phyloP scores from a whole-genome alignment of 2,797 vertebrate genomes.

The Australoheros facetus region DNA sequence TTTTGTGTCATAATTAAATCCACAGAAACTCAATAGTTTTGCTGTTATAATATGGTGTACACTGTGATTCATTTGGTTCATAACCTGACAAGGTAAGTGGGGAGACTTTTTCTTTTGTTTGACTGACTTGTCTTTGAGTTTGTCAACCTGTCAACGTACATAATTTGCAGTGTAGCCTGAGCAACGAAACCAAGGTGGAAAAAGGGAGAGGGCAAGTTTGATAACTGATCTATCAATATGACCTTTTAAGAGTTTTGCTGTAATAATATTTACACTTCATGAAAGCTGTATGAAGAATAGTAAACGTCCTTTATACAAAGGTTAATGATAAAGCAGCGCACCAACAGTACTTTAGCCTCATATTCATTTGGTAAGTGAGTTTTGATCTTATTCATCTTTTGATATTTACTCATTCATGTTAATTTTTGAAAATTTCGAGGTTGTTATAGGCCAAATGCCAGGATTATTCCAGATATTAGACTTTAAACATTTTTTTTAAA shows the following conservation, averaged over 20 bases:
- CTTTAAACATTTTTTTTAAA: rapidly evolving
- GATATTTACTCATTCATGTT: rapidly evolving
- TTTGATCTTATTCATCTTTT: not conserved
- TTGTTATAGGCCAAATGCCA: not conserved
- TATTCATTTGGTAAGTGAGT: not conserved
- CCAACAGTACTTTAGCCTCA: rapidly evolving
- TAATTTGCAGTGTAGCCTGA: not conserved
- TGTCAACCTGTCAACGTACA: not conserved
- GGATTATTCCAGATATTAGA: rapidly evolving
- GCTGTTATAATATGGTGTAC: rapidly evolving
- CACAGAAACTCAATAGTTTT: not conserved
- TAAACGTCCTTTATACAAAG: not conserved
- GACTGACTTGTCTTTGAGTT: no score
- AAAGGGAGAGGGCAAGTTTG: not conserved
- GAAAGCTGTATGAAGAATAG: not conserved
- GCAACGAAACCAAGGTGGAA: not conserved
- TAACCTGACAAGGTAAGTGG: rapidly evolving
- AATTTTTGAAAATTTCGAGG: not conserved
- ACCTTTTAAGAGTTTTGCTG: not conserved
- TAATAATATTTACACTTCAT: not conserved
- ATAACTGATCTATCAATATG: not conserved
- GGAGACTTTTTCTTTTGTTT: not conserved
- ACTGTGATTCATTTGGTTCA: rapidly evolving
- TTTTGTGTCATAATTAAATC: rapidly evolving
- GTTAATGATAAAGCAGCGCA: rapidly evolving